Percentiles rank a stretch among this genome's conserved stretches.
phyloP scores from a whole-genome alignment of 2,888 invertebrate species.

The Cordilura impudica region DNA sequence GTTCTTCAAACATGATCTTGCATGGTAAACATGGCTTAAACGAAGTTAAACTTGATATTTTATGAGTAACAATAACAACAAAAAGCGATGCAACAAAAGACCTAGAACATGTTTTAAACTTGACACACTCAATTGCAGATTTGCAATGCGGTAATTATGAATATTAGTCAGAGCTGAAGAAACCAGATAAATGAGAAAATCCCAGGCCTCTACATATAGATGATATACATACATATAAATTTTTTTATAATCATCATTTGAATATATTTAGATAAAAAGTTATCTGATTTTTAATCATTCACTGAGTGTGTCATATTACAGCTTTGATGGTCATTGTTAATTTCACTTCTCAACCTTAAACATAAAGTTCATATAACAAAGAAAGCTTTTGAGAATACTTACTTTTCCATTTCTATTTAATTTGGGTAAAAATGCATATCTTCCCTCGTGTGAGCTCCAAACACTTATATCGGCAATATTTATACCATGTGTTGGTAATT shows the following conservation, averaged over 20 bases:
- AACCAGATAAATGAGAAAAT: not conserved
- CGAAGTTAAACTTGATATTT: slow-evolving; percentile 23
- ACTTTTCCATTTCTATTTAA: slow-evolving; percentile 54
- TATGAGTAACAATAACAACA: slow-evolving; percentile 15
- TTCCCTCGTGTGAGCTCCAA: slow-evolving; percentile 65
- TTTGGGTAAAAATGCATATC: slow-evolving; percentile 74
- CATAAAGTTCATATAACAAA: not conserved
- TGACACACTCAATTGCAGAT: slow-evolving; percentile 37
- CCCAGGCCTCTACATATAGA: no score
- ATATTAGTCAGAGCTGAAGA: slow-evolving; percentile 10
- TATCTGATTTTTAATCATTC: slow-evolving; percentile 6
- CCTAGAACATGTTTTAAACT: slow-evolving; percentile 26
- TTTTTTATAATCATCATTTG: not conserved
- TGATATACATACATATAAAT: no score
- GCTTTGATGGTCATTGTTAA: slow-evolving; percentile 1
- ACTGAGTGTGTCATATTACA: slow-evolving; percentile 39
- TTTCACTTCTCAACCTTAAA: slow-evolving; percentile 36
- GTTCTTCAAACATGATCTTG: slow-evolving; percentile 52
- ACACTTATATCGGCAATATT: slow-evolving; percentile 66
- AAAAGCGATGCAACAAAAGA: slow-evolving; percentile 2
- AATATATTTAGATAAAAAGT: not conserved
- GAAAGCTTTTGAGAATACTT: slow-evolving; percentile 26
- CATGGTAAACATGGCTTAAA: slow-evolving; percentile 48
- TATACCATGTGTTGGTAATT: not conserved
- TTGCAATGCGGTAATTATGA: slow-evolving; percentile 3